These are phyloP conservation scores for Corydoras maculifer DNA, from an alignment of 2,113 vertebrate genomes.

Conservation along the genomic window DNA sequence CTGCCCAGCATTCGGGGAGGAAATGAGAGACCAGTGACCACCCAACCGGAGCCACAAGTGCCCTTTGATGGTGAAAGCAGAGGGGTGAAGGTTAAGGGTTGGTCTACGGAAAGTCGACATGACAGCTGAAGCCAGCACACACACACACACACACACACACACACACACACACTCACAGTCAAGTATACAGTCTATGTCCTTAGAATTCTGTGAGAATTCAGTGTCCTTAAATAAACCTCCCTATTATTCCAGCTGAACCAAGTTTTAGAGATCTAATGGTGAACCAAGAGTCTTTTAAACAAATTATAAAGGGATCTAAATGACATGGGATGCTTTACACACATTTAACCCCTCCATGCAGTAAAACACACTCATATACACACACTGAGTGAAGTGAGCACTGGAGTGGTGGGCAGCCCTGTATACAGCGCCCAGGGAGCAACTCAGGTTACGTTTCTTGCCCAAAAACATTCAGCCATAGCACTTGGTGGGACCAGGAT, in stretches of 20 bases:
- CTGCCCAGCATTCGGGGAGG: constrained; percentile 54
- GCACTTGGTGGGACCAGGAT: no score
- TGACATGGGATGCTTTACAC: no score
- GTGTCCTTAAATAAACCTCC: neutral
- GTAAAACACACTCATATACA: no score
- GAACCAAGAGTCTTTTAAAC: constrained; percentile 39
- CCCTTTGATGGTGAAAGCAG: constrained; percentile 60
- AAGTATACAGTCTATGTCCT: neutral
- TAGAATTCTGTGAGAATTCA: neutral
- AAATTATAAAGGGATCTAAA: no score
- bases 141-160: no score
- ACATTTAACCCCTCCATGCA: no score
- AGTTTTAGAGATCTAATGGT: constrained; percentile 29
- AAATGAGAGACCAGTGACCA: constrained; percentile 68
- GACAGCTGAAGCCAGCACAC: neutral
- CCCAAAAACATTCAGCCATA: no score
- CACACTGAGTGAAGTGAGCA: no score
- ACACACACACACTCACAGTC: no score
- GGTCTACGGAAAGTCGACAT: constrained; percentile 36
- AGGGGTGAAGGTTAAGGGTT: constrained; percentile 38
- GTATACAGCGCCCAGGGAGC: no score
- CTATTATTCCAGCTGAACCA: constrained; percentile 9
- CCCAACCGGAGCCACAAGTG: constrained; percentile 62
- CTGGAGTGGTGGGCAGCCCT: no score
- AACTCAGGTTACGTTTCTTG: no score